phyloP scores from a whole-genome alignment of 2,888 invertebrate genomes.

The Leuctra nigra region DNA sequence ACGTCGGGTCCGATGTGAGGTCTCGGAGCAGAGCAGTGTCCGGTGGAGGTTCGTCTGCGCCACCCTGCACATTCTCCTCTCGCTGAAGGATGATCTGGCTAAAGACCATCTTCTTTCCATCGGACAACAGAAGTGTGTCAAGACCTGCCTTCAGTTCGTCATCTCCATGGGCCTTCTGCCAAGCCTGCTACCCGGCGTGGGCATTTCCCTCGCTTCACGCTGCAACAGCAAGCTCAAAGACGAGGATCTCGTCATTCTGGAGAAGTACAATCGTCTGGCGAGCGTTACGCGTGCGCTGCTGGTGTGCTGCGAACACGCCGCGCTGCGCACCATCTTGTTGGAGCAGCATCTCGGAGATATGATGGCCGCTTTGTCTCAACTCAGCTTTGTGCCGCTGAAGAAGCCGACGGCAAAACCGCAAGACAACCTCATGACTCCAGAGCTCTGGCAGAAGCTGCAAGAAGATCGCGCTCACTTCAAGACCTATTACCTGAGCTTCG shows the following conservation, averaged over 20 bases:
- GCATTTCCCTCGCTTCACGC: constrained; percentile 45
- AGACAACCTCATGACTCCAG: constrained; percentile 49
- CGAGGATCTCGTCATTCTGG: constrained; percentile 40
- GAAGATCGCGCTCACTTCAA: constrained; percentile 47
- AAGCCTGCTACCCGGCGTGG: constrained; percentile 58
- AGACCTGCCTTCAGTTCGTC: constrained; percentile 54
- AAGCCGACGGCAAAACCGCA: constrained; percentile 44
- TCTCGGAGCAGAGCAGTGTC: constrained; percentile 23
- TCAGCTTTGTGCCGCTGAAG: constrained; percentile 58
- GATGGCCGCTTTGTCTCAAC: constrained; percentile 60
- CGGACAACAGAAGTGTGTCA: constrained; percentile 47
- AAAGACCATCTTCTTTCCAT: constrained; percentile 22
- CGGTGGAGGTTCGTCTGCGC: constrained; percentile 29
- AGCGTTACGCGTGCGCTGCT: constrained; percentile 46
- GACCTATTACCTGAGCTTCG: constrained; percentile 45
- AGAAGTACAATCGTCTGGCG: constrained; percentile 40
- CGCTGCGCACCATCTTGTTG: constrained; percentile 50
- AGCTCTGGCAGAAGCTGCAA: constrained; percentile 46
- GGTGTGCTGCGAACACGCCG: constrained; percentile 44
- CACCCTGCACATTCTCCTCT: constrained; percentile 28
- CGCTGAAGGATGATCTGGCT: constrained; percentile 25
- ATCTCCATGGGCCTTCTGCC: constrained; percentile 59
- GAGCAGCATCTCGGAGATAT: constrained; percentile 53
- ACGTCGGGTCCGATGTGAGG: constrained; percentile 20
- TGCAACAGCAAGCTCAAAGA: constrained; percentile 39